Percentiles rank a stretch among this genome's conserved stretches.
Conservation (phyloP, 2,888 invertebrate genomes). For the Nephrotoma guestfalica region DNA sequence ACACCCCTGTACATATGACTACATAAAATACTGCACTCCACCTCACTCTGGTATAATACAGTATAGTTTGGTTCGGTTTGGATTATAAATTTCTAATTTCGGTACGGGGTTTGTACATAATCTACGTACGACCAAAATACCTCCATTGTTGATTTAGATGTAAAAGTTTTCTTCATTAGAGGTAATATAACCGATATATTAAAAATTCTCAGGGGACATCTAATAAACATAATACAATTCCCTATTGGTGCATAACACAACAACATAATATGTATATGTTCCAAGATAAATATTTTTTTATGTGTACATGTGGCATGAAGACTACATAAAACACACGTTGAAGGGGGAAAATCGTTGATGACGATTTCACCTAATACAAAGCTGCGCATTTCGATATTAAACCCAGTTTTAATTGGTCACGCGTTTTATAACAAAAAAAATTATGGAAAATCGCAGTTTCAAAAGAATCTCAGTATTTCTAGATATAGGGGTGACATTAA, state of each 20-base stretch:
- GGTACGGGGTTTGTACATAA: not conserved
- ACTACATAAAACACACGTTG: not conserved
- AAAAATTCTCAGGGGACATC: not conserved
- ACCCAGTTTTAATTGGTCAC: not conserved
- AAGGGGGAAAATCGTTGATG: not conserved
- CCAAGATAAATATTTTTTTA: too few relatives aligned
- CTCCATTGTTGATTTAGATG: not conserved
- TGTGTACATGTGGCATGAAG: not conserved
- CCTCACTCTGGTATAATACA: not conserved
- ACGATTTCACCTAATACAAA: not conserved
- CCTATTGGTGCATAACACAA: not conserved
- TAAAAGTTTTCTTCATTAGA: not conserved
- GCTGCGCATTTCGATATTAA: not conserved
- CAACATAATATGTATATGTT: not conserved
- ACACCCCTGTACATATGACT: not conserved
- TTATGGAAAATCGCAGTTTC: not conserved
- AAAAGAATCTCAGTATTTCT: not conserved
- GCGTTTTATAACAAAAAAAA: not conserved
- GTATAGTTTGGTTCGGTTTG: not conserved
- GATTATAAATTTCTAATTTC: not conserved
- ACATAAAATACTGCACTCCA: not conserved
- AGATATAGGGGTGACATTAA: not conserved
- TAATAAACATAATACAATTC: not conserved
- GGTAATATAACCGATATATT: not conserved
- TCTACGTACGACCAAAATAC: not conserved